Evolutionary conservation across 1,140 invertebrate species (phyloP).

Genomic region (Leptopilina boulardi): DNA sequence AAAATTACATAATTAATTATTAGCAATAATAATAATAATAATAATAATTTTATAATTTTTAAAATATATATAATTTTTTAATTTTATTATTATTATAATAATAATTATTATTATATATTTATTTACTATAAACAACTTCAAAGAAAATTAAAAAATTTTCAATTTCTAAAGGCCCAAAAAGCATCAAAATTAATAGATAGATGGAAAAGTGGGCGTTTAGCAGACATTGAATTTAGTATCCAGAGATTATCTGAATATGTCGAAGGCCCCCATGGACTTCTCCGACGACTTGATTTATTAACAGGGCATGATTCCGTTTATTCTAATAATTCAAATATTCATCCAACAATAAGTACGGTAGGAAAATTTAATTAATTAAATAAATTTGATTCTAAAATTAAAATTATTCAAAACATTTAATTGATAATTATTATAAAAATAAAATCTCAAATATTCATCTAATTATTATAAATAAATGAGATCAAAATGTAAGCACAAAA

Average conservation of each 20-base stretch:
- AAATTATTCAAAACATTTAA: background rate
- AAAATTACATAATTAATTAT: no score
- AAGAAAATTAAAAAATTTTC: background rate
- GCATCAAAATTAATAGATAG: slow-evolving; percentile 70
- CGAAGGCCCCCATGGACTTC: slow-evolving; percentile 70
- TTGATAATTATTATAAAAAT: no score
- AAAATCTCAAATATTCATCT: no score
- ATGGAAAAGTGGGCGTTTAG: slow-evolving; percentile 67
- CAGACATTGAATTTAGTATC: slow-evolving; percentile 63
- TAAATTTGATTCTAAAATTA: background rate
- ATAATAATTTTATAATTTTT: no score
- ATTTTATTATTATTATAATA: no score
- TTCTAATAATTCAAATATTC: background rate
- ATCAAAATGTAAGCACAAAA: no score
- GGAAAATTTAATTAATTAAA: background rate
- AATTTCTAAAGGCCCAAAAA: slow-evolving; percentile 64
- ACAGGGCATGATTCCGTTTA: background rate
- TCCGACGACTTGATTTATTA: slow-evolving; percentile 37
- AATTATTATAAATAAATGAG: no score
- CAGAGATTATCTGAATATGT: slow-evolving; percentile 60
- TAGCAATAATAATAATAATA: no score
- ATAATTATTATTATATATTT: no score
- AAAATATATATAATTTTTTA: no score
- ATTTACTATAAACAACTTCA: background rate
- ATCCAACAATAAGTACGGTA: background rate